A percentile compares a stretch with the other conserved stretches of the same genome.
Conservation (phyloP, 2,113 vertebrate species). For the Tauraco erythrolophus region DNA sequence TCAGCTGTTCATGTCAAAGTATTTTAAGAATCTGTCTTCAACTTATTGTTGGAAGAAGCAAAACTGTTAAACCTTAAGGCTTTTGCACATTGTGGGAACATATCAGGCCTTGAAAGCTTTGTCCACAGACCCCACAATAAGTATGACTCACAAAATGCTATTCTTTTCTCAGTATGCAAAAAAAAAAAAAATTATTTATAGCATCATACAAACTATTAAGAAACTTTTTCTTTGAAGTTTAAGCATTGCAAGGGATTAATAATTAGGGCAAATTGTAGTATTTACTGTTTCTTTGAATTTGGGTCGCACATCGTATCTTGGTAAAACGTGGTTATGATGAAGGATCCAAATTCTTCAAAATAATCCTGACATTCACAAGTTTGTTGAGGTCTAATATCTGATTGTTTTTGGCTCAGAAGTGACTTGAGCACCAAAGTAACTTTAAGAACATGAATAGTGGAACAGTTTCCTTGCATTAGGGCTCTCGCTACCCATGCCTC, state of each 20-base stretch:
- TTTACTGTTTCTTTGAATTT: background rate
- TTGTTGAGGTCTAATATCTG: background rate
- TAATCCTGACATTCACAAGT: background rate
- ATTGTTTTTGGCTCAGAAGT: background rate
- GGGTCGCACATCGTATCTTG: background rate
- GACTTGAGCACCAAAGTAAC: background rate
- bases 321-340: background rate
- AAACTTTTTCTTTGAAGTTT: conserved; percentile 18
- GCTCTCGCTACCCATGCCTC: background rate
- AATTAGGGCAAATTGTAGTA: background rate
- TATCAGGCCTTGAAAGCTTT: background rate
- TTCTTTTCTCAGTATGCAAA: background rate
- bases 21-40: background rate
- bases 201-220: background rate
- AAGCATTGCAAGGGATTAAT: conserved; percentile 4
- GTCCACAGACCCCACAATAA: conserved; percentile 3
- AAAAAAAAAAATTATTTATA: conserved; percentile 12
- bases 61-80: background rate
- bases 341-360: background rate
- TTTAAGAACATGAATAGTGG: background rate
- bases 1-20: background rate
- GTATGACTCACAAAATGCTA: background rate
- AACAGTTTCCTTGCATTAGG: background rate
- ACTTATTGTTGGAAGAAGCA: background rate
- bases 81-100: background rate